Base-by-base conservation (phyloP, 2,888 invertebrate genomes). In the Apoda limacodes region DNA sequence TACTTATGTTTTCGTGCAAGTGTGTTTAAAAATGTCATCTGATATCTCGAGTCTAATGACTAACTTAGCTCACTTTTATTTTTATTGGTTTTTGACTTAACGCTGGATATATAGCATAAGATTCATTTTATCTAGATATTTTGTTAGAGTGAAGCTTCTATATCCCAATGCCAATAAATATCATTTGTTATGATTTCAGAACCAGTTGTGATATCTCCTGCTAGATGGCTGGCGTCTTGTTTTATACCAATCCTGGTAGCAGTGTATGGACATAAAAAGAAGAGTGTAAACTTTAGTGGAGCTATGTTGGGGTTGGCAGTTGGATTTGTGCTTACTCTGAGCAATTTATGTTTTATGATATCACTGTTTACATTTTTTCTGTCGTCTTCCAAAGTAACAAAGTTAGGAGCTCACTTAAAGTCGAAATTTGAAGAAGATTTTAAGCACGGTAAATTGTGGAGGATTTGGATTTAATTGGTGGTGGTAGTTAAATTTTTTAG, bases 361-460 rank as follows among this genome's bases (percentile, higher is more conserved):
- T 85, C 88, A 40, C 70, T 95, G 17, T 68, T 91, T 9, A 80
- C 86, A 3, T 95, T 95, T 64, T 95, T 94, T 55, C 60, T 93
- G 13, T 83, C 89, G 25, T 90, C 90, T 2, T 92, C 93, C 1
- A 87, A 86, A 55, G 92, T 89, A 0, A 94, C 95, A 1, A 92
- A 91, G 60, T 90, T 88, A 52, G 82, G 88, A 11, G 66, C 85
- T 1, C 65, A 85, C 31, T 60, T 82, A 26, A 92, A 92, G 55
- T 75, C 69, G 34, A 87, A 87, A 53, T 59, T 92, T 30, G 93
- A 94, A 58, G 83, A 81, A 25, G 88, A 92, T 50, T 91, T 87
- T 49, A 91, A 90, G 70, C 91, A 91, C 82, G 92, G 90, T 89
- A 58, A n/a, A n/a, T n/a, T n/a, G n/a, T n/a, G n/a, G n/a, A n/a